Percentiles rank a stretch among this genome's conserved stretches.
Evolutionary conservation across 1,140 invertebrate species (phyloP).

Genomic region (Bombus balteatus): DNA sequence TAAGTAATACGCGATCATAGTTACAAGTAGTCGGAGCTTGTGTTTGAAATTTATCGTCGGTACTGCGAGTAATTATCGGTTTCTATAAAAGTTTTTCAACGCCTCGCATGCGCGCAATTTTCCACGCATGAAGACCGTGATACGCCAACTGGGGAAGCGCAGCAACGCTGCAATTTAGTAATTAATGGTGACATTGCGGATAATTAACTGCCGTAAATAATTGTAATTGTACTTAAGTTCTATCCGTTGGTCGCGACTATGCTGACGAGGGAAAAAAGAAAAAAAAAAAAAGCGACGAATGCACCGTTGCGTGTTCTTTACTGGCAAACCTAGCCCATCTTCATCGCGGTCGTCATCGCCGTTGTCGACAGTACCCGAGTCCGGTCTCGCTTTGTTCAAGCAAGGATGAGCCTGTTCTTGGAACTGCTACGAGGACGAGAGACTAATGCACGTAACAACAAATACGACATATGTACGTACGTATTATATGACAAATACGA

Average conservation of each 20-base stretch:
- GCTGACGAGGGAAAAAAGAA: conserved; percentile 17
- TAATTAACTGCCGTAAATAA: conserved; percentile 78
- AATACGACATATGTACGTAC: background rate
- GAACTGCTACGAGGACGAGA: conserved; percentile 72
- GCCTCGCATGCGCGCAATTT: conserved; percentile 56
- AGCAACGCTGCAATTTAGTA: conserved; percentile 76
- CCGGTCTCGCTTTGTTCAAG: background rate
- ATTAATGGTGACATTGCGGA: conserved; percentile 79
- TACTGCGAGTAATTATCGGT: conserved; percentile 49
- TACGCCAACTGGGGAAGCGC: conserved; percentile 8
- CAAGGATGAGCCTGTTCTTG: conserved; percentile 61
- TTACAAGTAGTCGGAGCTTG: background rate
- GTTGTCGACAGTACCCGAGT: background rate
- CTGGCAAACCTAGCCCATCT: conserved; percentile 43
- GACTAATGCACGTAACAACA: conserved; percentile 51
- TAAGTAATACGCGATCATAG: background rate
- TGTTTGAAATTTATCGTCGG: conserved; percentile 49
- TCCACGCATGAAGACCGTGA: conserved; percentile 40
- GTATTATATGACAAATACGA: conserved; percentile 7
- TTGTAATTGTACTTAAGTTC: conserved; percentile 75
- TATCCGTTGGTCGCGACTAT: conserved; percentile 56
- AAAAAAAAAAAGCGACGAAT: conserved; percentile 30
- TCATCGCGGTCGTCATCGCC: conserved; percentile 25
- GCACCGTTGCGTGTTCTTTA: conserved; percentile 40
- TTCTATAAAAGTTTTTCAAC: conserved; percentile 49